Evolutionary conservation across 2,797 vertebrate genomes (phyloP).

Genomic region (Gobionotothen gibberifrons): DNA sequence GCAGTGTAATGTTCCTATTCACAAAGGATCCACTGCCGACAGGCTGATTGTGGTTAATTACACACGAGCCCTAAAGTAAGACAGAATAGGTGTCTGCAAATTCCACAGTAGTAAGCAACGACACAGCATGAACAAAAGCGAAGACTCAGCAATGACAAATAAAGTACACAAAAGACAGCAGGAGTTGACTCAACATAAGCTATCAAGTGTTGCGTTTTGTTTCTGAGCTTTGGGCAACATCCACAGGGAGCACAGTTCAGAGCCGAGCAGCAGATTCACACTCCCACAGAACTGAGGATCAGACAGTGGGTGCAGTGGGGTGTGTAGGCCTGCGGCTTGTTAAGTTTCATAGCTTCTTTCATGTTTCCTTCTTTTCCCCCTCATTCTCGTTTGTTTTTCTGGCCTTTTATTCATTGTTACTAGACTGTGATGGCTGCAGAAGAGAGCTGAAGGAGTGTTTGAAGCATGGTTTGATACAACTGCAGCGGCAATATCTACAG

Average conservation of each 20-base stretch:
- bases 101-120: background rate
- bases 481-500: background rate
- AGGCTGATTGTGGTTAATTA: background rate
- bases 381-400: background rate
- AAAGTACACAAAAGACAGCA: background rate
- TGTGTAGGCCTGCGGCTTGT: background rate
- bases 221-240: slow-evolving; percentile 27
- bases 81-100: background rate
- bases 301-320: slow-evolving; percentile 2
- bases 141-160: slow-evolving; percentile 12
- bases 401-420: slow-evolving; percentile 2
- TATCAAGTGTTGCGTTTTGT: slow-evolving; percentile 11
- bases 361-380: background rate
- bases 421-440: background rate
- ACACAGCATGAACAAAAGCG: slow-evolving; percentile 1
- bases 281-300: slow-evolving; percentile 24
- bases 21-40: slow-evolving; percentile 8
- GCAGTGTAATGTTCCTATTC: background rate
- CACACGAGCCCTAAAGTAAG: background rate
- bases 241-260: slow-evolving; percentile 5
- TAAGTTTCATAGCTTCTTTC: slow-evolving; percentile 18
- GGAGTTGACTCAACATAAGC: slow-evolving; percentile 7
- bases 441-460: background rate
- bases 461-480: background rate
- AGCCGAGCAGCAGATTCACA: slow-evolving; percentile 29